Conservation (phyloP, 1,140 invertebrate genomes). For the Drosophila insularis region DNA sequence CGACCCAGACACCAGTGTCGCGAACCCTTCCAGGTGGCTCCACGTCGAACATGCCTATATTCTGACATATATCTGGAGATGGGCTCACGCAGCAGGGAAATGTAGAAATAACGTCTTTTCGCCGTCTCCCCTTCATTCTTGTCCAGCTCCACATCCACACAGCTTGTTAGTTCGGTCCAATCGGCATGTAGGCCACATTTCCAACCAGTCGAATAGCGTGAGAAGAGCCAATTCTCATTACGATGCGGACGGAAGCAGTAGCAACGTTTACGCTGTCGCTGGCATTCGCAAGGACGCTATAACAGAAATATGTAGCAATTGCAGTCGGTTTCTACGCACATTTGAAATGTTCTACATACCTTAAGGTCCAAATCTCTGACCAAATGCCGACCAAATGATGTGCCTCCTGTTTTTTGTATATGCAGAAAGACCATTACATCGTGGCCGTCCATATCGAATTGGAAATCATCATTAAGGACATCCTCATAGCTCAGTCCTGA, state of each 20-base stretch:
- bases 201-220: constrained; percentile 99
- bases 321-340: neutral
- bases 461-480: constrained; percentile 92
- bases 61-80: constrained; percentile 95
- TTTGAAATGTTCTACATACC: constrained; percentile 69
- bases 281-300: constrained; percentile 93
- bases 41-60: constrained; percentile 97
- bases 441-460: constrained; percentile 93
- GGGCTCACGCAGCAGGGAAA: constrained; percentile 96
- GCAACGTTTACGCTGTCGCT: constrained; percentile 92
- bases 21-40: constrained; percentile 97
- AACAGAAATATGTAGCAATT: constrained; percentile 44
- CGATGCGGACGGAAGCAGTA: constrained; percentile 95
- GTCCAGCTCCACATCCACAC: constrained; percentile 93
- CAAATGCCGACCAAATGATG: constrained; percentile 97
- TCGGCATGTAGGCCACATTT: constrained; percentile 99
- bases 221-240: constrained; percentile 98
- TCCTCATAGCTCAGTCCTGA: constrained; percentile 90
- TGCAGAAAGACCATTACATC: constrained; percentile 99
- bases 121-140: constrained; percentile 91
- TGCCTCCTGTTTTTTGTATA: constrained; percentile 96
- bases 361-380: constrained; percentile 95
- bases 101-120: constrained; percentile 96
- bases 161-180: constrained; percentile 97
- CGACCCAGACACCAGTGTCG: constrained; percentile 94